phyloP scores from a whole-genome alignment of 2,113 vertebrate genomes.

The Prionailurus viverrinus region DNA sequence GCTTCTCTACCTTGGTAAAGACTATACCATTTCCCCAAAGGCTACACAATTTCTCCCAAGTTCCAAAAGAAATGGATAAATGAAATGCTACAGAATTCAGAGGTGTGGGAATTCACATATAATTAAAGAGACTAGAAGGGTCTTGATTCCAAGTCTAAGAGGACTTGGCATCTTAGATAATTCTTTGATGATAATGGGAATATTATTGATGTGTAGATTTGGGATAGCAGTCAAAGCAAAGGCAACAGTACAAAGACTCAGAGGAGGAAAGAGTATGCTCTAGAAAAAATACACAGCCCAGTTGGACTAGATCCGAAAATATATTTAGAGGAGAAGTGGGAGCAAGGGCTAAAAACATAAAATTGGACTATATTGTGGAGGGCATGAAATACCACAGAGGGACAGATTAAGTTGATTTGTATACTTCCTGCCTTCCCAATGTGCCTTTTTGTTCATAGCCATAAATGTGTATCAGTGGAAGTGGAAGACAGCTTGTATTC shows the following conservation, averaged over 20 bases:
- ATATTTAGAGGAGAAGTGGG: conserved; percentile 64
- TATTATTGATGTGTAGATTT: background rate
- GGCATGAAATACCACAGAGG: conserved; percentile 75
- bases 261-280: background rate
- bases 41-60: background rate
- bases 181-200: background rate
- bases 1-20: background rate
- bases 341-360: conserved; percentile 77
- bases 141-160: background rate
- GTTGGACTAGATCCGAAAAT: conserved; percentile 60
- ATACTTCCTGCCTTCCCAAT: conserved; percentile 68
- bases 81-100: background rate
- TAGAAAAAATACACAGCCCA: conserved; percentile 47
- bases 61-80: background rate
- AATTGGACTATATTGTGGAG: conserved; percentile 71
- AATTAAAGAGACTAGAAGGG: background rate
- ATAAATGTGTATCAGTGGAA: conserved; percentile 77
- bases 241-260: background rate
- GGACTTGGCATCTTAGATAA: background rate
- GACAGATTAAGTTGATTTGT: conserved; percentile 80
- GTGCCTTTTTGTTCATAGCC: conserved; percentile 55
- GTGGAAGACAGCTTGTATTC: conserved; percentile 61
- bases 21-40: background rate
- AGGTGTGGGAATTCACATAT: background rate
- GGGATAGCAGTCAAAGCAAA: background rate